Conservation (phyloP, 2,888 invertebrate species). For the Saturnia japonica region DNA sequence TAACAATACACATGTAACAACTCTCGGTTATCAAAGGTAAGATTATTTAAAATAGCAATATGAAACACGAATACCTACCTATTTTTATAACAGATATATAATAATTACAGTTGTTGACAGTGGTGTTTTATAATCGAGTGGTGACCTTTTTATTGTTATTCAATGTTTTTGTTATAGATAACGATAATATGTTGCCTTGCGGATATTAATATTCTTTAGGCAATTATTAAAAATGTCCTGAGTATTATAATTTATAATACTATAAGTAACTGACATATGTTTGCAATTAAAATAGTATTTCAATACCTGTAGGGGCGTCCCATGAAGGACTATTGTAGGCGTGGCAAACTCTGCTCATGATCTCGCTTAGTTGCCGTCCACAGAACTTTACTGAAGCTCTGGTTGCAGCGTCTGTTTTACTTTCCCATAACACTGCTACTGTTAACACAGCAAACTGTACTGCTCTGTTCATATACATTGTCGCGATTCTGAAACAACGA, state of each 20-base stretch:
- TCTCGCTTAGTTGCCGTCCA: slow-evolving; percentile 68
- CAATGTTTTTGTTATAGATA: slow-evolving; percentile 33
- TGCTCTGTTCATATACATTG: slow-evolving; percentile 59
- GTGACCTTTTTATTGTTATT: slow-evolving; percentile 42
- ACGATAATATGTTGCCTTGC: slow-evolving; percentile 60
- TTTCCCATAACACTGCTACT: slow-evolving; percentile 54
- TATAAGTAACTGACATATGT: not conserved
- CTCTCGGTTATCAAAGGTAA: slow-evolving; percentile 15
- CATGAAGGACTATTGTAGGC: slow-evolving; percentile 73
- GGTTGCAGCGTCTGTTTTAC: slow-evolving; percentile 53
- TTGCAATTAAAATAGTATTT: not conserved
- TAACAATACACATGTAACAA: slow-evolving; percentile 3
- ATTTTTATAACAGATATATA: slow-evolving; percentile 14
- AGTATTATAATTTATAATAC: not conserved
- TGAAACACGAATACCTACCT: slow-evolving; percentile 8
- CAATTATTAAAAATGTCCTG: slow-evolving; percentile 21
- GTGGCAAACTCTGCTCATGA: slow-evolving; percentile 72
- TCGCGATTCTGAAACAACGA: slow-evolving; percentile 41
- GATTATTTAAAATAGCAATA: slow-evolving; percentile 15
- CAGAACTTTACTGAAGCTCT: slow-evolving; percentile 63
- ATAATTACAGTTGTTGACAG: slow-evolving; percentile 20
- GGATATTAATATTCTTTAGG: slow-evolving; percentile 50
- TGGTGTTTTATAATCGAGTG: slow-evolving; percentile 28
- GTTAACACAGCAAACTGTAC: slow-evolving; percentile 56
- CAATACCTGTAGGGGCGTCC: slow-evolving; percentile 69